Percentiles rank a stretch among this genome's conserved stretches.
Evolutionary conservation across 2,888 invertebrate genomes (phyloP).

Genomic region (Papilio protenor): DNA sequence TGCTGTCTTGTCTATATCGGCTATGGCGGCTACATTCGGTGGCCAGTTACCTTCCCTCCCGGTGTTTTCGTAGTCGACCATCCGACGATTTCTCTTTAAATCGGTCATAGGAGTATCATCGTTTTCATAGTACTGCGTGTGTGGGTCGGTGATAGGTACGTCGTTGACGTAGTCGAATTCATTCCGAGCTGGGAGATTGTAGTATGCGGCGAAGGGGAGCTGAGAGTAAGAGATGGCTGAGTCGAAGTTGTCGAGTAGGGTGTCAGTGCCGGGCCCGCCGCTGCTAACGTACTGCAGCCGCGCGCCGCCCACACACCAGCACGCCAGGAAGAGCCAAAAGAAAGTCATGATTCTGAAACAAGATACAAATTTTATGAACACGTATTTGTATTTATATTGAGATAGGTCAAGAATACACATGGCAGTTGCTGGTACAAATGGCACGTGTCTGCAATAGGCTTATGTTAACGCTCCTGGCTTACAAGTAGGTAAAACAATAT

Average conservation of each 20-base stretch:
- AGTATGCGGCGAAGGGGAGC: conserved; percentile 62
- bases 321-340: conserved; percentile 70
- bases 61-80: conserved; percentile 18
- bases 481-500: too few relatives aligned
- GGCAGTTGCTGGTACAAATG: too few relatives aligned
- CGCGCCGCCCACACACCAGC: conserved; percentile 71
- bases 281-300: conserved; percentile 74
- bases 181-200: conserved; percentile 56
- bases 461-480: too few relatives aligned
- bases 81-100: conserved; percentile 45
- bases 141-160: conserved; percentile 45
- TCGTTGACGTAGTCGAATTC: conserved; percentile 56
- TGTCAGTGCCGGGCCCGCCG: conserved; percentile 57
- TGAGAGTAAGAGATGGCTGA: conserved; percentile 57
- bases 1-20: conserved; percentile 62
- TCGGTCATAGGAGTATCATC: conserved; percentile 52
- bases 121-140: conserved; percentile 52
- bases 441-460: too few relatives aligned
- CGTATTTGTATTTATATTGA: neutral
- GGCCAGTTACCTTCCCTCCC: conserved; percentile 58
- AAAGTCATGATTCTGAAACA: conserved; percentile 75
- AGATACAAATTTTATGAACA: conserved; percentile 26
- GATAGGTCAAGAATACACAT: neutral
- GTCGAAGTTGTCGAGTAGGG: conserved; percentile 58
- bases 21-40: conserved; percentile 61